Conservation (phyloP, 2,113 vertebrate genomes). For the Oreocharis arfaki region DNA sequence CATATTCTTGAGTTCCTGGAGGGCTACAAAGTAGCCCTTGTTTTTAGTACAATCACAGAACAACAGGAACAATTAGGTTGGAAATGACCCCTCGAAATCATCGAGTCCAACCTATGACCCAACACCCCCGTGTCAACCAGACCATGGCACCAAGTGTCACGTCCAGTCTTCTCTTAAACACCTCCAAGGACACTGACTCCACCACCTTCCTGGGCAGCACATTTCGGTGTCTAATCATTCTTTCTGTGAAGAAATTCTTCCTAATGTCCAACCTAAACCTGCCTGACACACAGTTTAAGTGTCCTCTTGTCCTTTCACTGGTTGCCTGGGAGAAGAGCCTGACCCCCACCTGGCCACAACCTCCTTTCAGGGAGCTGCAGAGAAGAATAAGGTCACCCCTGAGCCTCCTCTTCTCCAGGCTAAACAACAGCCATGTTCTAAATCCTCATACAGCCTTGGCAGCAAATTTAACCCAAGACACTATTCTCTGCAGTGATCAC, state of each 20-base stretch:
- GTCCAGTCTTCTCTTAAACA: neutral
- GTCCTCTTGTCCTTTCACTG: neutral
- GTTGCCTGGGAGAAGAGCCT: neutral
- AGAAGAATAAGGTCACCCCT: neutral
- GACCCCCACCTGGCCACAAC: neutral
- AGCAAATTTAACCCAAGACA: neutral
- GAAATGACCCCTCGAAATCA: neutral
- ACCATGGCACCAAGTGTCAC: neutral
- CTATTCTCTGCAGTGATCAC: neutral
- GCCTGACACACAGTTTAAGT: neutral
- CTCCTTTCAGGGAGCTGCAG: neutral
- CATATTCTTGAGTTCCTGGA: neutral
- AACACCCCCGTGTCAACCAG: neutral
- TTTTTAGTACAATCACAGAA: neutral
- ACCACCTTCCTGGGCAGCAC: neutral
- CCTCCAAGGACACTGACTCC: neutral
- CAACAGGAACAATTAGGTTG: neutral
- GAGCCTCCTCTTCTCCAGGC: neutral
- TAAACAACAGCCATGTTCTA: neutral
- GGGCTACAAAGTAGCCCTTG: neutral
- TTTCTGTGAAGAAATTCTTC: neutral
- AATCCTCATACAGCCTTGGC: neutral
- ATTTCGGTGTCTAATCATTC: neutral
- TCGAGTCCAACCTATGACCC: neutral
- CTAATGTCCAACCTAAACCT: neutral